A percentile compares a stretch with the other conserved stretches of the same genome.
These are phyloP conservation scores for Novumbra hubbsi DNA, from an alignment of 2,797 vertebrate species.

Conservation along the genomic window DNA sequence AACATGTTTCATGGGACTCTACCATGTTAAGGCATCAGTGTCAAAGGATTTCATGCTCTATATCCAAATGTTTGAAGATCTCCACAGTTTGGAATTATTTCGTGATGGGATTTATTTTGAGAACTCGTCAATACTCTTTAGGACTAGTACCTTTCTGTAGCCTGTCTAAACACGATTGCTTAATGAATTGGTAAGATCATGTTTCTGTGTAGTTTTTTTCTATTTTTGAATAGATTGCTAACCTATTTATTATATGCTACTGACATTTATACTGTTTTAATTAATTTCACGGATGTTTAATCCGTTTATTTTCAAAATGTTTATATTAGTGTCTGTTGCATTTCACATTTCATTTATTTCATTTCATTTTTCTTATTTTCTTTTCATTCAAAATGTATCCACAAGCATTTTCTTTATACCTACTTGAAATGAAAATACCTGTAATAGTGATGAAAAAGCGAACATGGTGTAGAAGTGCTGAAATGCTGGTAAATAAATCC, in stretches of 20 bases:
- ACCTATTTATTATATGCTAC: neutral
- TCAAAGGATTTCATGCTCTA: neutral
- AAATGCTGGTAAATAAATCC: neutral
- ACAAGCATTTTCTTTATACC: neutral
- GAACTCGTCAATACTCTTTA: neutral
- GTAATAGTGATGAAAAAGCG: neutral
- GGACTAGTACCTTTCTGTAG: slow-evolving; percentile 1
- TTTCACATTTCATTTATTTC: too few species aligned
- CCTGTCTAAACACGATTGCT: neutral
- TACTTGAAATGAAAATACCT: neutral
- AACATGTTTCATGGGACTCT: neutral
- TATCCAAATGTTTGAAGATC: neutral
- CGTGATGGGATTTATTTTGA: neutral
- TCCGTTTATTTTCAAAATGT: neutral
- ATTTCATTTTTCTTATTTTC: too few species aligned
- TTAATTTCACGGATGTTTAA: neutral
- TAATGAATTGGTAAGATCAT: neutral
- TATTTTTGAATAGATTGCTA: neutral
- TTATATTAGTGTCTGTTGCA: neutral
- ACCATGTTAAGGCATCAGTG: neutral
- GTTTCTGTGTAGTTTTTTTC: neutral
- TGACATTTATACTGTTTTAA: neutral
- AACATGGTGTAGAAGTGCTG: neutral
- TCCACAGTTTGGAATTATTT: neutral
- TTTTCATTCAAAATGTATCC: neutral